phyloP scores from a whole-genome alignment of 2,113 vertebrate genomes.

The Rostratula benghalensis region DNA sequence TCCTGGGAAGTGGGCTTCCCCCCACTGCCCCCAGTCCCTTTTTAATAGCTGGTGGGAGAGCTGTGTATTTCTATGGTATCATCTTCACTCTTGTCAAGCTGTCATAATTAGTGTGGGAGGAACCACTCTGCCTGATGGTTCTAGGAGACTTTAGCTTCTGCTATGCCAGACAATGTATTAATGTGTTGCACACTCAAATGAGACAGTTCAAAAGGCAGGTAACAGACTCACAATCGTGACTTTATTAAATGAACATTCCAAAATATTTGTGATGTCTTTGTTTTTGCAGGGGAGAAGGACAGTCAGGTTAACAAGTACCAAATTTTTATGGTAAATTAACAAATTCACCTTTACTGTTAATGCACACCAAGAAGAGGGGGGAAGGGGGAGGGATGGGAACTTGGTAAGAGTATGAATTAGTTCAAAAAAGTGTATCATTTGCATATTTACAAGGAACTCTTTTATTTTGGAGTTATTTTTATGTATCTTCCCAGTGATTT shows the following conservation, averaged over 20 bases:
- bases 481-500: not conserved
- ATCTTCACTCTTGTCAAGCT: not conserved
- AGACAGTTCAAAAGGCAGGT: conserved; percentile 23
- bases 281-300: not conserved
- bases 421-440: not conserved
- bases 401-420: not conserved
- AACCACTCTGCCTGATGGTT: conserved; percentile 20
- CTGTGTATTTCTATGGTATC: not conserved
- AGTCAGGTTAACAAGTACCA: not conserved
- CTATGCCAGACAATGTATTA: not conserved
- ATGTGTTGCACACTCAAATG: not conserved
- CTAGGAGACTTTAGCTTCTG: not conserved
- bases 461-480: not conserved
- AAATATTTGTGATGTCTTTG: not conserved
- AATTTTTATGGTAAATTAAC: not conserved
- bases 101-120: not conserved
- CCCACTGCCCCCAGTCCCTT: not conserved
- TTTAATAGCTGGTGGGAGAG: not conserved
- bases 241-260: not conserved
- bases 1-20: not conserved
- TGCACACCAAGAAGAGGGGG: not conserved
- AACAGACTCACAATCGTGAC: not conserved
- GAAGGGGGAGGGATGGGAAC: no score
- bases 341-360: not conserved
- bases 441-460: not conserved